Evolutionary conservation across 2,888 invertebrate species (phyloP).

Genomic region (Ernsta delagoae): DNA sequence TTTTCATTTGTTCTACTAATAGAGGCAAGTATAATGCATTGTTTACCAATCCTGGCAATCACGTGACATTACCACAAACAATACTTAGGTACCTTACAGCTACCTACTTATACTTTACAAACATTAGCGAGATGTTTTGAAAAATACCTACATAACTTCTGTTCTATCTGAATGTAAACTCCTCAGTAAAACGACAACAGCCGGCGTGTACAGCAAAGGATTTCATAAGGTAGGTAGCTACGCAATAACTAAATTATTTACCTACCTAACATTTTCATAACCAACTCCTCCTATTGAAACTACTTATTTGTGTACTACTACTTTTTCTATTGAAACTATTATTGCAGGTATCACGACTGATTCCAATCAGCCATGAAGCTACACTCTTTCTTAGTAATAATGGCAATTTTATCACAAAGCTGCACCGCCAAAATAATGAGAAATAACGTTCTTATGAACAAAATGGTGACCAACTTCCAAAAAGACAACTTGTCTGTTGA

Average conservation of each 20-base stretch:
- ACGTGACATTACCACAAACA: constrained; percentile 15
- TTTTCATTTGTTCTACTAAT: no score
- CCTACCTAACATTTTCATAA: no score
- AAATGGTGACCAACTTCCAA: constrained; percentile 74
- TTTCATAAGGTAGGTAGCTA: not conserved
- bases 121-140: constrained; percentile 19
- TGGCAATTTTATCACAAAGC: not conserved
- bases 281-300: no score
- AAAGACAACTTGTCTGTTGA: constrained; percentile 50
- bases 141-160: constrained; percentile 13
- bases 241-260: not conserved
- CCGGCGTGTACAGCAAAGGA: not conserved
- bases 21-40: not conserved
- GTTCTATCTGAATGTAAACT: not conserved
- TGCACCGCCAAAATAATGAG: constrained; percentile 61
- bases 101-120: constrained; percentile 26
- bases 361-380: constrained; percentile 9
- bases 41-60: constrained; percentile 1
- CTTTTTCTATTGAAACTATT: not conserved
- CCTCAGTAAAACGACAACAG: constrained; percentile 3
- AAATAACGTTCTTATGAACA: constrained; percentile 71
- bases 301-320: no score
- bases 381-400: not conserved
- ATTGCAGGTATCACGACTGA: constrained; percentile 9
- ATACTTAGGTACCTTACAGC: no score